A percentile compares a stretch with the other conserved stretches of the same genome.
phyloP scores from a whole-genome alignment of 2,888 invertebrate species.

The Trachelus troglodyta region DNA sequence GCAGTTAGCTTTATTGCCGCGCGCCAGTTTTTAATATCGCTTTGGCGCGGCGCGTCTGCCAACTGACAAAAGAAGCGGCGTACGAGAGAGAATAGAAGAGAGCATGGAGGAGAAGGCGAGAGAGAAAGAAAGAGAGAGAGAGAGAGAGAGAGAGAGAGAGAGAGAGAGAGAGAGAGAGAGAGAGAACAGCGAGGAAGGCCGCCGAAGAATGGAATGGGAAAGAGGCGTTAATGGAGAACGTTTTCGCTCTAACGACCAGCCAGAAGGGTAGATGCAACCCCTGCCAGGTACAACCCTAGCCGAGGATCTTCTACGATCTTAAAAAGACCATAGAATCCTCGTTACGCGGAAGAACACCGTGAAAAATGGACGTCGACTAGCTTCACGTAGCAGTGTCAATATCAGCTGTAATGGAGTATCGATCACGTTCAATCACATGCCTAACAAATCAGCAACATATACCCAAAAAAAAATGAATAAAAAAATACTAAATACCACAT shows the following conservation, averaged over 20 bases:
- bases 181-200: background rate
- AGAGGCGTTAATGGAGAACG: slow-evolving; percentile 62
- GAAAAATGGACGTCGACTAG: background rate
- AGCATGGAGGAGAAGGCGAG: background rate
- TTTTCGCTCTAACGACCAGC: slow-evolving; percentile 61
- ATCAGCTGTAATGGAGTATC: background rate
- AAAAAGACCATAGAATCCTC: background rate
- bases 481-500: background rate
- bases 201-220: slow-evolving; percentile 17
- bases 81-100: slow-evolving; percentile 21
- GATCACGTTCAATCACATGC: background rate
- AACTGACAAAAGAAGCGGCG: slow-evolving; percentile 55
- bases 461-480: background rate
- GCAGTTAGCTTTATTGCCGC: slow-evolving; percentile 60
- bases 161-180: slow-evolving; percentile 8
- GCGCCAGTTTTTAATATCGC: slow-evolving; percentile 61
- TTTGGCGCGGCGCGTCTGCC: slow-evolving; percentile 58
- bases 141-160: background rate
- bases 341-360: background rate
- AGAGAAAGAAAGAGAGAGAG: background rate
- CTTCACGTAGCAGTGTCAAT: background rate
- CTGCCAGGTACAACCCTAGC: background rate
- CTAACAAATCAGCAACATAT: background rate
- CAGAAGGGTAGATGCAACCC: slow-evolving; percentile 35
- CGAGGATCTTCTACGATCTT: background rate